Evolutionary conservation across 2,888 invertebrate genomes (phyloP), one percentile per base, ranked within the genome.

Genomic region (Actias luna): DNA sequence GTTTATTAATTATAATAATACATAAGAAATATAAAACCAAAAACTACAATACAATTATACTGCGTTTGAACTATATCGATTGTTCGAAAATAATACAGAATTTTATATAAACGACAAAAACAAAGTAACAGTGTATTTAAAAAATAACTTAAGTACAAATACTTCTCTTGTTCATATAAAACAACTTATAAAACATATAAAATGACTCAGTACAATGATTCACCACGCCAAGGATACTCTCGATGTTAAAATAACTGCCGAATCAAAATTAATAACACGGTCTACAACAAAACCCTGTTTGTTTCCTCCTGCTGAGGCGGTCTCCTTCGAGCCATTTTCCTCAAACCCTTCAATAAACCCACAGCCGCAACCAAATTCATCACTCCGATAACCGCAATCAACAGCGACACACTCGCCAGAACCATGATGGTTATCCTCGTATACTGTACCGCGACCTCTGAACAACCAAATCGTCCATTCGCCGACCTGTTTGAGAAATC

Each of bases 391-490:
- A 89, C 61, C 0, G 88, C 87, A 0, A 84, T 83, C 50, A 92
- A 78, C 1, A 87, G 72, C 0, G 86, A 74, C 0, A 76, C 77
- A 0, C 76, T 88, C 0, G 89, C 80, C 7, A 92, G 68, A 0
- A 85, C 80, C 65, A 82, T 84, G 69, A 87, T 85, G 0, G 79
- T 76, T 5, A 91, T 82, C 58, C 87, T 80, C 0, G 87, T 79
- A 70, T 92, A 90, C 60, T 88, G 85, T 1, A 81, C 71, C 0
- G 88, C 88, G 0, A 92, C 90, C 2, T 85, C 80, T 0, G 86
- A 78, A 58, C 92, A 92, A 0, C 92, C 92, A 68, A 89, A 83
- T 57, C 91, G 78, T 58, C 91, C 90, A 66, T 92, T 92, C 5
- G 92, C 89, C 27, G 88, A 66, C 67, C 90, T 89, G 69, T 91